phyloP scores from a whole-genome alignment of 1,140 invertebrate species.

The Periplaneta americana region DNA sequence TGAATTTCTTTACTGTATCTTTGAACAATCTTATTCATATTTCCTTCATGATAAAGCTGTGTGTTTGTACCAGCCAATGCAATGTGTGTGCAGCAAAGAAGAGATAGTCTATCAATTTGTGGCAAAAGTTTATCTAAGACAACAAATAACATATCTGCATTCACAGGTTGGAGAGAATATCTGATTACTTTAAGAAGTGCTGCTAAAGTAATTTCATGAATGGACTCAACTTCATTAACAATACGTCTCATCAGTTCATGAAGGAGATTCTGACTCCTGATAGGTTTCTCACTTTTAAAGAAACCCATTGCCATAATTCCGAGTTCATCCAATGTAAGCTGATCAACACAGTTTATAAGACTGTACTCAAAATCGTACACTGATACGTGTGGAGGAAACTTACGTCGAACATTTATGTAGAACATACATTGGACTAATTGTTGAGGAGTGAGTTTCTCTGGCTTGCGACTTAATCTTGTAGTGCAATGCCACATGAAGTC shows the following conservation, averaged over 20 bases:
- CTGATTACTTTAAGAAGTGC: conserved; percentile 48
- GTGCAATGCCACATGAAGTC: conserved; percentile 20
- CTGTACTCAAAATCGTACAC: conserved; percentile 24
- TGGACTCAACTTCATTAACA: conserved; percentile 29
- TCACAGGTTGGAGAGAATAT: conserved; percentile 33
- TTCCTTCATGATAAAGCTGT: conserved; percentile 35
- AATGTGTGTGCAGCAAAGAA: conserved; percentile 44
- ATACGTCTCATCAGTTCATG: conserved; percentile 37
- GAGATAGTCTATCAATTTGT: conserved; percentile 38
- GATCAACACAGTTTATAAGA: conserved; percentile 20
- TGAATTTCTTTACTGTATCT: conserved; percentile 29
- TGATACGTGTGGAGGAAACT: conserved; percentile 11
- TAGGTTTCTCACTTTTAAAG: conserved; percentile 50
- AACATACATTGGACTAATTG: conserved; percentile 24
- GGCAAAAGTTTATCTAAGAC: conserved; percentile 31
- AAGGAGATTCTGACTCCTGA: conserved; percentile 39
- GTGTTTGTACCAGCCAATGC: conserved; percentile 41
- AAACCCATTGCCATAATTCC: conserved; percentile 51
- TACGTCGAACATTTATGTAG: conserved; percentile 17
- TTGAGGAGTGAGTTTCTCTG: conserved; percentile 17
- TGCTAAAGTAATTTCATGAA: conserved; percentile 44
- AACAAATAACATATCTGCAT: conserved; percentile 26
- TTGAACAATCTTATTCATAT: conserved; percentile 20
- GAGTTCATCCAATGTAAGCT: conserved; percentile 47
- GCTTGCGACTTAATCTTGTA: conserved; percentile 20